These are phyloP conservation scores for Avahi laniger DNA, from an alignment of 2,797 vertebrate species.

Conservation along the genomic window DNA sequence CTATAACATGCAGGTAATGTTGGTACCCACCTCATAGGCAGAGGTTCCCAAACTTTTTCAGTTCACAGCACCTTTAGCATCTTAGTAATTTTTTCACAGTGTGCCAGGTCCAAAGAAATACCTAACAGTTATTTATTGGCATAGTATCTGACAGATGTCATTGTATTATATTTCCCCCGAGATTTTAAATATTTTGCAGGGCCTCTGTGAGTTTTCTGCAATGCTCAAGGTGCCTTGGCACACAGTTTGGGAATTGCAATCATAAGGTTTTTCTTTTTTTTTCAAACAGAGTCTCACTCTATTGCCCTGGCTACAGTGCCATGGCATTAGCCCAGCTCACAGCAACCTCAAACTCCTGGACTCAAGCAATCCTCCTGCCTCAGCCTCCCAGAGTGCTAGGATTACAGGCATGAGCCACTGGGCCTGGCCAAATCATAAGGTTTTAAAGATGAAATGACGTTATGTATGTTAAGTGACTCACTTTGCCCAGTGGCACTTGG, in stretches of 20 bases:
- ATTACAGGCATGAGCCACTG: too few species aligned
- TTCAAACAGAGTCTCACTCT: too few species aligned
- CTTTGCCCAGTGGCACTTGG: neutral
- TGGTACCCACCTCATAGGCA: neutral
- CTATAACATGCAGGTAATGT: neutral
- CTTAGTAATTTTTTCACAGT: neutral
- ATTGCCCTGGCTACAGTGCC: too few species aligned
- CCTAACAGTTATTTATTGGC: neutral
- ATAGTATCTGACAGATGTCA: neutral
- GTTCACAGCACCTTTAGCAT: neutral
- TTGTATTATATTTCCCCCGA: neutral
- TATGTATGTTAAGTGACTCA: neutral
- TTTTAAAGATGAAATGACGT: neutral
- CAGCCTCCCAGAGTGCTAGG: too few species aligned
- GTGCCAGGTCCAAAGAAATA: neutral
- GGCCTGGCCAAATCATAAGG: neutral
- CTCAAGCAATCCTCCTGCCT: too few species aligned
- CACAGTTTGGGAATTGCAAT: neutral
- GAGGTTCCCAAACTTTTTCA: neutral
- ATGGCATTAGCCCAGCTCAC: too few species aligned
- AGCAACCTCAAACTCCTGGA: too few species aligned
- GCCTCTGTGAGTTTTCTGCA: neutral
- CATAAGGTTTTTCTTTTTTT: neutral
- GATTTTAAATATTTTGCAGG: neutral
- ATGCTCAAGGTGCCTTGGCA: neutral